These are phyloP conservation scores for Stegana nigrithorax DNA, from an alignment of 2,888 invertebrate genomes.

Conservation along the genomic window DNA sequence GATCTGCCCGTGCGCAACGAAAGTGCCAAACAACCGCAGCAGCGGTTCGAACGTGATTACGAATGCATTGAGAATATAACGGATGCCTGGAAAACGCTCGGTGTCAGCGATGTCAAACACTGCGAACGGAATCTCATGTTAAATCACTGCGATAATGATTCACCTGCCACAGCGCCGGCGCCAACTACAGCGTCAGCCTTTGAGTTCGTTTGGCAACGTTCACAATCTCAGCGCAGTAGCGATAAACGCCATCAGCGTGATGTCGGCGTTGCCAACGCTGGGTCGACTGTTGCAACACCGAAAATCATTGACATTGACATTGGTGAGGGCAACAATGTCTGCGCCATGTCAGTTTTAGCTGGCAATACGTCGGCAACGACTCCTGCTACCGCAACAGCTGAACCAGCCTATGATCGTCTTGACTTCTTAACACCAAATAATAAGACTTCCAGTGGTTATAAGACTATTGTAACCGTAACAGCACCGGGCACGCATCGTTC, in stretches of 20 bases:
- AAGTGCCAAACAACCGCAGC: constrained; percentile 38
- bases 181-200: not conserved
- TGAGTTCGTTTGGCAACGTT: constrained; percentile 68
- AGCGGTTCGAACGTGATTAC: constrained; percentile 70
- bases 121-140: constrained; percentile 71
- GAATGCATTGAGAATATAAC: constrained; percentile 82
- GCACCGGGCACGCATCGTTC: constrained; percentile 66
- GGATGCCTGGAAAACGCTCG: constrained; percentile 86
- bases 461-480: constrained; percentile 76
- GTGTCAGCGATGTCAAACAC: constrained; percentile 80
- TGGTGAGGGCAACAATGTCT: constrained; percentile 47
- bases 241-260: constrained; percentile 68
- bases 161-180: constrained; percentile 8
- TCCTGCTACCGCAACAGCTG: constrained; percentile 32
- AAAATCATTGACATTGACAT: constrained; percentile 63
- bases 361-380: not conserved
- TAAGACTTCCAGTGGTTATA: constrained; percentile 78
- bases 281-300: constrained; percentile 31
- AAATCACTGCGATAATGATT: constrained; percentile 33
- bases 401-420: constrained; percentile 81
- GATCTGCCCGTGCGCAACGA: constrained; percentile 62
- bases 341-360: no score
- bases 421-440: constrained; percentile 84
- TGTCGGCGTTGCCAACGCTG: constrained; percentile 14
- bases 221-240: constrained; percentile 59